Evolutionary conservation across 2,888 invertebrate genomes (phyloP).

Genomic region (Drosophila colorata): DNA sequence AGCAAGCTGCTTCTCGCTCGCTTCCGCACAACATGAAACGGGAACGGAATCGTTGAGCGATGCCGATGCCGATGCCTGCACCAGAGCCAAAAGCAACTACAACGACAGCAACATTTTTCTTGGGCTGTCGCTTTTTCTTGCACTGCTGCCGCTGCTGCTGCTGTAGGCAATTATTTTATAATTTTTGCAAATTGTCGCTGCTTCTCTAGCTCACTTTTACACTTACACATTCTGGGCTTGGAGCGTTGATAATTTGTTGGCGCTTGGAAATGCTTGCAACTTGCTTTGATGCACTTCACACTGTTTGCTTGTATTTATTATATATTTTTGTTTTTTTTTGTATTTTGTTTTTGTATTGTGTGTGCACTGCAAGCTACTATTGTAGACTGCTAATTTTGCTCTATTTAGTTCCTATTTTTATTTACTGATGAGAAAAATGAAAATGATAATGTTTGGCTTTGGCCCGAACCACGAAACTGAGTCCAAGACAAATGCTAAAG

Average conservation of each 20-base stretch:
- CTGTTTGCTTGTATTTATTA: constrained; percentile 13
- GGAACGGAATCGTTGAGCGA: constrained; percentile 39
- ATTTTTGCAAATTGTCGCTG: constrained; percentile 17
- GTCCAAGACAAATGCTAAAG: constrained; percentile 38
- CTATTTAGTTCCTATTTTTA: constrained; percentile 47
- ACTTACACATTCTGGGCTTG: constrained; percentile 53
- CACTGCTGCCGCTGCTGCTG: constrained; percentile 28
- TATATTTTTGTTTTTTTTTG: constrained; percentile 6
- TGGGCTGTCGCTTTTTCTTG: constrained; percentile 24
- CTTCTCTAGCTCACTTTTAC: constrained; percentile 19
- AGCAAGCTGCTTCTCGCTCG: constrained; percentile 49
- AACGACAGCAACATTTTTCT: constrained; percentile 34
- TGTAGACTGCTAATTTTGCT: constrained; percentile 33
- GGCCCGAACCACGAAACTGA: constrained; percentile 58
- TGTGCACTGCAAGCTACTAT: constrained; percentile 53
- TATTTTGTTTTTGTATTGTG: constrained; percentile 16
- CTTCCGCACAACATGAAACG: constrained; percentile 38
- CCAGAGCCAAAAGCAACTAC: constrained; percentile 38
- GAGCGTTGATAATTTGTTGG: constrained; percentile 38
- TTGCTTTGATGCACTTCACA: constrained; percentile 35
- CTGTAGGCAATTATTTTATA: constrained; percentile 34
- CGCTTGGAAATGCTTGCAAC: constrained; percentile 27
- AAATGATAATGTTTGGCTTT: constrained; percentile 69
- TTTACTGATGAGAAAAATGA: constrained; percentile 55
- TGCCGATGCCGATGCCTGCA: constrained; percentile 29